Evolutionary conservation across 2,888 invertebrate species (phyloP), one percentile per base, ranked within the genome.

Genomic region (Orchestes rusci): DNA sequence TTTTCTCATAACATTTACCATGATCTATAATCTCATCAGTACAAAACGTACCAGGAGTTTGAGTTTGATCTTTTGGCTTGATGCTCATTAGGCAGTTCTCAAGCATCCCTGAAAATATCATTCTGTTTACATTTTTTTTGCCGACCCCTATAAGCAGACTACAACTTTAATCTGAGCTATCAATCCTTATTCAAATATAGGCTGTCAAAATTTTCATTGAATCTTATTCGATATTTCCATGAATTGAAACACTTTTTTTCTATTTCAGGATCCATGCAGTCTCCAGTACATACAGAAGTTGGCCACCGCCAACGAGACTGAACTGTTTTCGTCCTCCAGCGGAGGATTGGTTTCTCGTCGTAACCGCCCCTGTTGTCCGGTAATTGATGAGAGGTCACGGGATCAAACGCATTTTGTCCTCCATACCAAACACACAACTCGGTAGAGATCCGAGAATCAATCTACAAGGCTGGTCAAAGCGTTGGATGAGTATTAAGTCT

Each of bases 401-500:
- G 71, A 72, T 72, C 57, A 72, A 72, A 65, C 71, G 70, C 59
- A 68, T 70, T 58, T 68, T 72, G 49, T 73, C 73, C 59, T 68
- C 71, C 18, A 72, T 72, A 70, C 72, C 60, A 71, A 69, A 75
- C 55, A 70, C 73, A 48, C 68, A 72, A 56, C 68, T 73, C 50
- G 73, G 73, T 43, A 67, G 74, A 56, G 77, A 77, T 59, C 78
- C 78, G 20, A 67, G 76, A 57, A 75, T 75, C 74, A 76, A 75
- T 73, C 64, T 67, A 17, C 74, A 74, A 66, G 63, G 64, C 47
- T 69, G 68, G 62, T 66, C 64, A 12, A 57, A 59, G 37, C 58
- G 62, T 51, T 63, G 59, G 59, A 62, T 62, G 62, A 63, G 62
- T 51, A 54, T 47, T 43, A 43, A 47, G 39, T 47, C 37, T 10